Evolutionary conservation across 2,113 vertebrate species (phyloP).

Genomic region (Sialia sialis): DNA sequence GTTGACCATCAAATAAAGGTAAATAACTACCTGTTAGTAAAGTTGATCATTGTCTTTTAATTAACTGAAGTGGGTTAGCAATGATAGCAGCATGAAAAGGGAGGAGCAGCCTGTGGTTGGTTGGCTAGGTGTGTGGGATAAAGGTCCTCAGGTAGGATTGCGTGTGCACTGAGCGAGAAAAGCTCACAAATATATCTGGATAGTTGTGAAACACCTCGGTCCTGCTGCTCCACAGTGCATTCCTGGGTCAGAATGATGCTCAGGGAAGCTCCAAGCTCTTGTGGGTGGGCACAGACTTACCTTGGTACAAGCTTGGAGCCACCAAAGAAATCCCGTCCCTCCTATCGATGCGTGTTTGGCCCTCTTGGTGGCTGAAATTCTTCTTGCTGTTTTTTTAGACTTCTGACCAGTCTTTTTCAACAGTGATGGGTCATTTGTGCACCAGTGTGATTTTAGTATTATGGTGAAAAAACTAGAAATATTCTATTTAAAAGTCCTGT

Average conservation of each 20-base stretch:
- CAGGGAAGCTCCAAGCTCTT: not conserved
- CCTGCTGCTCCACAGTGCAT: not conserved
- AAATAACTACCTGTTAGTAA: not conserved
- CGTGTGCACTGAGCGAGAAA: not conserved
- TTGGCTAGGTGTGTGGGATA: not conserved
- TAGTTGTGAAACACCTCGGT: not conserved
- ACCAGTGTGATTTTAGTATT: not conserved
- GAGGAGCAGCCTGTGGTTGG: not conserved
- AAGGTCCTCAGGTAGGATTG: not conserved
- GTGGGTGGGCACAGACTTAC: not conserved
- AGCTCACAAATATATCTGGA: not conserved
- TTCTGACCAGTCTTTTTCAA: not conserved
- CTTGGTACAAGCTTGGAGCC: not conserved
- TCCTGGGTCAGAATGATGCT: not conserved
- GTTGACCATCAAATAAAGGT: not conserved
- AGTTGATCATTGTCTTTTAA: not conserved
- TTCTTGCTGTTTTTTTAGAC: not conserved
- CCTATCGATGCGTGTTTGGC: not conserved
- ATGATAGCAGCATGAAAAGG: not conserved
- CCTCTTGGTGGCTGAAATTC: not conserved
- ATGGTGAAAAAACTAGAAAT: not conserved
- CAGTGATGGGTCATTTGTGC: not conserved
- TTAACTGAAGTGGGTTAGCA: not conserved
- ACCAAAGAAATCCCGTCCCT: not conserved
- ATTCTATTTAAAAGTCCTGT: not conserved